Conservation (phyloP, 1,140 invertebrate species). For the Nephila pilipes region DNA sequence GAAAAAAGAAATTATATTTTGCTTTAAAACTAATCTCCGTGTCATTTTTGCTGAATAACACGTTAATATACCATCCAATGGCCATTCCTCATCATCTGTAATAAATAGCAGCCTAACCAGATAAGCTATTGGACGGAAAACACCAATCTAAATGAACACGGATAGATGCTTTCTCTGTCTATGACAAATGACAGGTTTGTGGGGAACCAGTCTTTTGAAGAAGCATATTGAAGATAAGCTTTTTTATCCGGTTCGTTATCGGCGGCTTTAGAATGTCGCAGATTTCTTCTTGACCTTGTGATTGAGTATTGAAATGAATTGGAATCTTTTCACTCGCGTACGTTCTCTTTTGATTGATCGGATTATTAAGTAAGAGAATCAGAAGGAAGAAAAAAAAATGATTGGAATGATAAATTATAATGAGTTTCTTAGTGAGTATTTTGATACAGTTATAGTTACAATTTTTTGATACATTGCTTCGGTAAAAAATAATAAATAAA, state of each 20-base stretch:
- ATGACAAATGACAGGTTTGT: conserved; percentile 41
- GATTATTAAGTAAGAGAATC: not conserved
- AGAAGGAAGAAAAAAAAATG: no score
- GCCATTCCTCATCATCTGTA: not conserved
- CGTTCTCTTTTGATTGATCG: not conserved
- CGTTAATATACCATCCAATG: conserved; percentile 11
- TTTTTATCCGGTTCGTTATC: not conserved
- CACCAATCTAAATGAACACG: not conserved
- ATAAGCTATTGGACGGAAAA: not conserved
- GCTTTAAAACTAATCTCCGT: conserved; percentile 30
- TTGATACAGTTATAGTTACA: no score
- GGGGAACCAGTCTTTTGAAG: conserved; percentile 6
- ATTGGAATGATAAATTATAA: no score
- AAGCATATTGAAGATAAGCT: not conserved
- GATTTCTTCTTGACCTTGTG: not conserved
- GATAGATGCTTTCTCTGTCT: not conserved
- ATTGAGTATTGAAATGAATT: not conserved
- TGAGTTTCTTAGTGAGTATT: no score
- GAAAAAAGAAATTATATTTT: not conserved
- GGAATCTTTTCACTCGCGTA: not conserved
- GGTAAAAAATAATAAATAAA: no score
- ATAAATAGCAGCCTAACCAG: conserved; percentile 10
- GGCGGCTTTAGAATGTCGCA: not conserved
- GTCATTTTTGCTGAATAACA: conserved; percentile 44
- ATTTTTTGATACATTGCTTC: no score